Conservation (phyloP, 35 echinoderm and acorn worm genomes). For the Anneissia japonica region DNA sequence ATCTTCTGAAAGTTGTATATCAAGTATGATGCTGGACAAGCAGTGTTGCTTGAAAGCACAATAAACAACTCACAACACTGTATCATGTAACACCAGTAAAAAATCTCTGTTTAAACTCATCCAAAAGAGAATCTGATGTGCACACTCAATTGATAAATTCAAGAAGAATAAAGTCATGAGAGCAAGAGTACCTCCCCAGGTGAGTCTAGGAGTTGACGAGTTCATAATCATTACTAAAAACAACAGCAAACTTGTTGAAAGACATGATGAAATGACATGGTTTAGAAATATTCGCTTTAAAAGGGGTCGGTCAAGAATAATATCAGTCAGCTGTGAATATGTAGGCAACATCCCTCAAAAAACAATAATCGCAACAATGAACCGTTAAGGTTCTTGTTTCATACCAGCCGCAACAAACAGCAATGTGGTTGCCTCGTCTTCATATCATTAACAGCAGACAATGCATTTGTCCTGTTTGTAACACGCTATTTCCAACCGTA, state of each 20-base stretch:
- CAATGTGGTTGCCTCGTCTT: too few relatives aligned
- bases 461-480: too few relatives aligned
- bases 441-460: too few relatives aligned
- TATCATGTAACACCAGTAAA: background rate
- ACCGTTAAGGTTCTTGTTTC: too few relatives aligned
- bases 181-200: constrained; percentile 77
- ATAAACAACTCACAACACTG: background rate
- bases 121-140: constrained; percentile 97
- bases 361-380: too few relatives aligned
- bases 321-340: constrained; percentile 73
- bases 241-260: constrained; percentile 53
- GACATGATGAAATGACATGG: constrained; percentile 74
- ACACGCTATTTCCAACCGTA: too few relatives aligned
- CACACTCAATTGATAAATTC: constrained; percentile 89
- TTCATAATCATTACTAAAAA: constrained; percentile 80
- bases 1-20: too few relatives aligned
- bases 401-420: too few relatives aligned
- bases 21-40: too few relatives aligned
- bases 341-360: constrained; percentile 46
- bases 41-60: too few relatives aligned
- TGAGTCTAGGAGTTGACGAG: constrained; percentile 65
- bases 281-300: constrained; percentile 92
- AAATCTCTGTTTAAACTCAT: constrained; percentile 66
- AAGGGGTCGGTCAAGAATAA: constrained; percentile 60
- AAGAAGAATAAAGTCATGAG: constrained; percentile 67